Conservation (phyloP, 1,140 invertebrate genomes). For the Drosophila kohkoa region DNA sequence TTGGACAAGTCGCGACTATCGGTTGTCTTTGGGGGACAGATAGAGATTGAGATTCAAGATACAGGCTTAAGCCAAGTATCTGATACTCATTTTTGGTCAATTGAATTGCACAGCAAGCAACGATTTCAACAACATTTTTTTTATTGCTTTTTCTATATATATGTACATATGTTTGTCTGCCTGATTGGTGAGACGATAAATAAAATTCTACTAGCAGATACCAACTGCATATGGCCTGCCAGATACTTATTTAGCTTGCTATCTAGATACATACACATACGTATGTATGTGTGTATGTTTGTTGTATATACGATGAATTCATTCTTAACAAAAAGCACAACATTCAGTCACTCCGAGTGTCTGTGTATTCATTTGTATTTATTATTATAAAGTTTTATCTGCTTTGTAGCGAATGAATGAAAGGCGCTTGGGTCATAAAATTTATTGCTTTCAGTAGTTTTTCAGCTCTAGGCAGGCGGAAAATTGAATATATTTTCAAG, state of each 20-base stretch:
- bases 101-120: neutral
- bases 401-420: slow-evolving; percentile 69
- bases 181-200: slow-evolving; percentile 22
- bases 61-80: slow-evolving; percentile 1
- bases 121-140: slow-evolving; percentile 2
- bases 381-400: slow-evolving; percentile 70
- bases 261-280: neutral
- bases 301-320: slow-evolving; percentile 42
- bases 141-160: slow-evolving; percentile 5
- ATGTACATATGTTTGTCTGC: slow-evolving; percentile 4
- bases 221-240: slow-evolving; percentile 22
- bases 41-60: neutral
- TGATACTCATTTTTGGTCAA: slow-evolving; percentile 2
- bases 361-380: slow-evolving; percentile 24
- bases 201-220: slow-evolving; percentile 24
- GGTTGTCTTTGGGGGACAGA: neutral
- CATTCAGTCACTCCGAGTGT: slow-evolving; percentile 25
- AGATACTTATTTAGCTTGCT: slow-evolving; percentile 15
- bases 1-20: slow-evolving; percentile 23
- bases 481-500: slow-evolving; percentile 49
- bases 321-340: slow-evolving; percentile 73
- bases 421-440: slow-evolving; percentile 71
- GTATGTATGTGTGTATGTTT: slow-evolving; percentile 19
- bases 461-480: slow-evolving; percentile 23
- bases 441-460: slow-evolving; percentile 68